Base-by-base conservation (phyloP, 2,888 invertebrate species). In the Quadriops clusia region DNA sequence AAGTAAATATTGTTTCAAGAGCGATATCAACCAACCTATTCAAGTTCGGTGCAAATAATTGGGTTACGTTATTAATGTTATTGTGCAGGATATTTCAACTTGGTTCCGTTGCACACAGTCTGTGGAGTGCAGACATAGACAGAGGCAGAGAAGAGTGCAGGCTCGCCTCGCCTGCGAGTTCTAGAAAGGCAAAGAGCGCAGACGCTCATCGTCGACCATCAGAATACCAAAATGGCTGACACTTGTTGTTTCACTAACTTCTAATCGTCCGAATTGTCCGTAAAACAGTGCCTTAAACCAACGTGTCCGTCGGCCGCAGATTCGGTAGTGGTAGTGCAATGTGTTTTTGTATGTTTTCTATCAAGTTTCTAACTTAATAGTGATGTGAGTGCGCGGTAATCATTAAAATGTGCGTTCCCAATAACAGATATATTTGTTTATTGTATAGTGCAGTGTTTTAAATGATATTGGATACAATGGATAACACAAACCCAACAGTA, bases 201-300 rank as follows among this genome's bases (percentile, higher is more conserved):
- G 28, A 37, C 22, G 33, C 30, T 27, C 17, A 24, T 21, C 29
- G 29, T 28, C 15, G 29, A 24, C 38, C 31, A 30, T 38, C 29
- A 35, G 38, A 42, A 40, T 41, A 42, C 40, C 56, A 59, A 59
- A 46, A 59, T 59, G 59, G 59, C 59, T 56, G 56, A 56, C 59
- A 59, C 59, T 59, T 59, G 59, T 59, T 59, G 58, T 58, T 58
- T 46, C 42, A 41, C 40, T 42, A 42, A 45, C 46, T 45, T 45
- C 38, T 53, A 46, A 49, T 43, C 44, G 45, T 47, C 37, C 32
- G 39, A 46, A 47, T 42, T 42, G 42, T 44, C 29, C 44, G 47
- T n/a, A 50, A 47, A 40, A 43, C 38, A 49, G 50, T 50, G 50
- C 51, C 49, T 50, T 53, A 49, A 36, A 33, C 36, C 42, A 40